Evolutionary conservation across 92 coral and sea anemone genomes (phyloP).

Genomic region (Epizoanthus fatuus): DNA sequence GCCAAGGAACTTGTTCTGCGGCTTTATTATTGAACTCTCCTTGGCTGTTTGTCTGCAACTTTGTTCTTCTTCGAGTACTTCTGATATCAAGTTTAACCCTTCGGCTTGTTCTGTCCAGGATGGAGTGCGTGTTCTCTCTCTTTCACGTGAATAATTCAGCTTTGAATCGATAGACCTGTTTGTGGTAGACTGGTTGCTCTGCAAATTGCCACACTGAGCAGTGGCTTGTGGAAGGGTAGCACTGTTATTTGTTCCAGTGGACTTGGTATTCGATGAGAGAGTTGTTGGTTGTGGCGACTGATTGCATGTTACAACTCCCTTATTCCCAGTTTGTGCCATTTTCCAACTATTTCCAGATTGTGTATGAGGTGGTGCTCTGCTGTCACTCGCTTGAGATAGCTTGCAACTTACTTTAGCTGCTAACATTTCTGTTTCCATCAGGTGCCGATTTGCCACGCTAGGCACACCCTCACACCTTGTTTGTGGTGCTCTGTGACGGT

Average conservation of each 20-base stretch:
- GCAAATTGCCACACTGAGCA: not conserved
- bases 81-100: not conserved
- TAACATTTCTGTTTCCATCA: not conserved
- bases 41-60: not conserved
- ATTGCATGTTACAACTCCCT: not conserved
- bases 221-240: not conserved
- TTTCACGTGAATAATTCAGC: not conserved
- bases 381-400: not conserved
- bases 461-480: not conserved
- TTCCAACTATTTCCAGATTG: not conserved
- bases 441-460: not conserved
- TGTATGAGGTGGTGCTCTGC: not conserved
- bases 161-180: not conserved
- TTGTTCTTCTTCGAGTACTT: not conserved
- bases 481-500: not conserved
- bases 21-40: constrained; percentile 8
- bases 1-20: constrained; percentile 20
- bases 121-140: not conserved
- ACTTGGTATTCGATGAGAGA: not conserved
- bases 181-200: not conserved
- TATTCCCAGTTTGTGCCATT: not conserved
- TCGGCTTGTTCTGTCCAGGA: not conserved
- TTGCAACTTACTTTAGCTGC: not conserved
- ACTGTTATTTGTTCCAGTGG: not conserved
- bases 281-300: not conserved